phyloP scores from a whole-genome alignment of 2,797 vertebrate genomes.

The Siniperca scherzeri region DNA sequence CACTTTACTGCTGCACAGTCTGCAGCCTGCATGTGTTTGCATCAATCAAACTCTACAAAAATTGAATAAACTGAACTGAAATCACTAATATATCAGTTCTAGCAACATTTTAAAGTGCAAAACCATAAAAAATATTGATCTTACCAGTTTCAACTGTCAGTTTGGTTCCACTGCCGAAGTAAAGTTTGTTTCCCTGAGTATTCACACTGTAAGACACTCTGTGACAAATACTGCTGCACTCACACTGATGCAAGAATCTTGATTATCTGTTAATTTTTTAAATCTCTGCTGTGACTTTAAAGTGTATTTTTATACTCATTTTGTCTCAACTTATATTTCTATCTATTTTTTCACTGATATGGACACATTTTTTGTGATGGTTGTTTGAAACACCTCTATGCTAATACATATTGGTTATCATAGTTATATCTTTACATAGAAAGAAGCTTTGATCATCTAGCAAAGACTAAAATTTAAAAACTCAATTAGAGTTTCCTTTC shows the following conservation, averaged over 20 bases:
- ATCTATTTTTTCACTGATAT: not conserved
- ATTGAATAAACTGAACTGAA: too few species aligned
- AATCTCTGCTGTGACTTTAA: not conserved
- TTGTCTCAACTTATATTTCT: not conserved
- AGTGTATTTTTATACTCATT: too few species aligned
- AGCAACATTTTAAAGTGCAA: too few species aligned
- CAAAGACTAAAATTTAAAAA: not conserved
- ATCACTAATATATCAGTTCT: too few species aligned
- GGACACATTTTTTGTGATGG: not conserved
- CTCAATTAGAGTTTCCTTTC: too few species aligned
- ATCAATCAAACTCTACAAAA: too few species aligned
- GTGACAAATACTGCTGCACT: constrained; percentile 54
- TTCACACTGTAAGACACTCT: constrained; percentile 34
- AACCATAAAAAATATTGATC: not conserved
- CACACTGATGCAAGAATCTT: not conserved
- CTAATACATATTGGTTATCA: not conserved
- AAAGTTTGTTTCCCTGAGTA: not conserved
- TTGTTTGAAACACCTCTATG: not conserved
- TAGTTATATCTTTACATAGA: not conserved
- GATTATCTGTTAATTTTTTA: not conserved
- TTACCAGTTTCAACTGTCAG: constrained; percentile 38
- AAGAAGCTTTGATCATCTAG: not conserved
- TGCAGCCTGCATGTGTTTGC: too few species aligned
- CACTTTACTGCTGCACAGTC: too few species aligned
- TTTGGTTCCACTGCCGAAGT: constrained; percentile 13